phyloP scores from a whole-genome alignment of 1,140 invertebrate genomes.

The Apis laboriosa region DNA sequence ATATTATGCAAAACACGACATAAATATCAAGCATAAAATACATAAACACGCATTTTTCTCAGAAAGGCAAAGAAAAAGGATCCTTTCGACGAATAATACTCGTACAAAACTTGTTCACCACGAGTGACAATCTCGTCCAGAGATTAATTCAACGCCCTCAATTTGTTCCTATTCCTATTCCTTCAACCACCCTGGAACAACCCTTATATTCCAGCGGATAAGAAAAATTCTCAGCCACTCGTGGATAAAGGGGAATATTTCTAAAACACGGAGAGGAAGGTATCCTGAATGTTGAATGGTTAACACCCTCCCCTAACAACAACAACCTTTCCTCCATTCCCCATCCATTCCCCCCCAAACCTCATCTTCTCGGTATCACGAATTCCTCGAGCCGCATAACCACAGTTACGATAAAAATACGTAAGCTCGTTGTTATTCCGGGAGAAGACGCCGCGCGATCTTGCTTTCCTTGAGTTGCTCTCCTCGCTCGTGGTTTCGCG shows the following conservation, averaged over 20 bases:
- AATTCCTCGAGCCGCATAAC: slow-evolving; percentile 47
- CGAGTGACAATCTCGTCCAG: too few species aligned
- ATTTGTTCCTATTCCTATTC: too few species aligned
- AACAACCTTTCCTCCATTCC: not conserved
- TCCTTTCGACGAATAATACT: too few species aligned
- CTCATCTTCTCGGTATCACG: not conserved
- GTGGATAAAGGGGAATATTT: not conserved
- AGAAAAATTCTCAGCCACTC: not conserved
- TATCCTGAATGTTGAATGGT: not conserved
- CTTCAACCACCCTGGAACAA: too few species aligned
- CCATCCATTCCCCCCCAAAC: not conserved
- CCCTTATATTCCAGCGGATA: not conserved
- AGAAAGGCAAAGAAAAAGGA: too few species aligned
- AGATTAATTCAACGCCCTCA: too few species aligned
- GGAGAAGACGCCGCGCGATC: slow-evolving; percentile 15
- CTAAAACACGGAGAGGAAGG: not conserved
- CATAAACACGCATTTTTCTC: too few species aligned
- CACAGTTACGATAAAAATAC: slow-evolving; percentile 46
- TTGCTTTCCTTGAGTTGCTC: not conserved
- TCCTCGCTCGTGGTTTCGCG: not conserved
- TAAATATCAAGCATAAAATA: too few species aligned
- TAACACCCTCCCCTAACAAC: not conserved
- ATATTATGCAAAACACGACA: too few species aligned
- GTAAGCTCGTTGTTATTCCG: slow-evolving; percentile 47
- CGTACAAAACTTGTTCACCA: too few species aligned